These are phyloP conservation scores for Ceryle rudis DNA, from an alignment of 2,797 vertebrate genomes.

Conservation along the genomic window DNA sequence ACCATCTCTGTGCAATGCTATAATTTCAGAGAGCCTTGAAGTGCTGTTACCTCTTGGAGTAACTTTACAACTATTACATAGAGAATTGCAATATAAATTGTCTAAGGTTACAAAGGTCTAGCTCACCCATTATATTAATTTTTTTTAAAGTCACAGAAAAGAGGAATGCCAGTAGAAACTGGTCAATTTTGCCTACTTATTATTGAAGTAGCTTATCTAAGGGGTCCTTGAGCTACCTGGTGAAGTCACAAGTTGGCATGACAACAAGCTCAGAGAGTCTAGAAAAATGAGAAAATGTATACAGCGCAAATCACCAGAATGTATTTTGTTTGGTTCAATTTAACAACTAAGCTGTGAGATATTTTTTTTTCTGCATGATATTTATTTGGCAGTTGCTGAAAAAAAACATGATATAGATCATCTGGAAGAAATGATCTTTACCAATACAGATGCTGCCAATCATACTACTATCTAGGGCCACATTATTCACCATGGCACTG, in stretches of 20 bases:
- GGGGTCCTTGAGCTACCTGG: conserved; percentile 51
- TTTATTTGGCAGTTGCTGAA: neutral
- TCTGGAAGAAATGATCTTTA: neutral
- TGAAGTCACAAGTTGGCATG: conserved; percentile 64
- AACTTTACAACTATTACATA: conserved; percentile 8
- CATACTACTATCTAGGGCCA: neutral
- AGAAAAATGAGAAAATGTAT: conserved; percentile 35
- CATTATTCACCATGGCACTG: neutral
- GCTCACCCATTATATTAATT: conserved; percentile 1
- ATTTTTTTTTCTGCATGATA: neutral
- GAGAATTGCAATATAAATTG: conserved; percentile 6
- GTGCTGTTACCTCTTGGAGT: conserved; percentile 22
- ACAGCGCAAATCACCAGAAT: neutral
- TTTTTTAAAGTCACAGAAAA: neutral
- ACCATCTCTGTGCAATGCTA: neutral
- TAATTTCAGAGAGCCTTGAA: conserved; percentile 33
- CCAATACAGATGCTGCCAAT: neutral
- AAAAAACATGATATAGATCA: neutral
- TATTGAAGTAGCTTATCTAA: conserved; percentile 50
- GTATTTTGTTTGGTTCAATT: neutral
- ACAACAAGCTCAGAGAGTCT: conserved; percentile 37
- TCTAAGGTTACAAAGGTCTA: conserved; percentile 46
- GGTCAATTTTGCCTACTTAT: conserved; percentile 51
- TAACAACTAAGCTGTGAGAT: neutral
- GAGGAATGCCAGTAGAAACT: conserved; percentile 15